phyloP scores from a whole-genome alignment of 2,113 vertebrate genomes.

The Otocyon megalotis region DNA sequence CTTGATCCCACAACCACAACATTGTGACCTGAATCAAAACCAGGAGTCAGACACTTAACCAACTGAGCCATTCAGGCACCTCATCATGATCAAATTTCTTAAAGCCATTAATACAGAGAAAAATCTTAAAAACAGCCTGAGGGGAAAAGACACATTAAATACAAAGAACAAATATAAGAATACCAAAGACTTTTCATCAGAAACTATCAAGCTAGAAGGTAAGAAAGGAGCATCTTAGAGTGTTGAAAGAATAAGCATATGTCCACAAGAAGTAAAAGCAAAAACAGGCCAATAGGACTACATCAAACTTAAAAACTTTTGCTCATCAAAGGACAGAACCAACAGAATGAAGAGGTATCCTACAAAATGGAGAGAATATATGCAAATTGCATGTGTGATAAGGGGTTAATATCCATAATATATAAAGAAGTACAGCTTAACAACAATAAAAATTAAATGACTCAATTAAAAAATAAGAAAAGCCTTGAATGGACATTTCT shows the following conservation, averaged over 20 bases:
- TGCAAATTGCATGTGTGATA: not conserved
- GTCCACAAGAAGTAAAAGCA: not conserved
- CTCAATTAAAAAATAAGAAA: not conserved
- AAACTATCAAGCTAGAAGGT: not conserved
- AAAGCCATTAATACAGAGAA: slow-evolving; percentile 44
- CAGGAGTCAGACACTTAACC: no score
- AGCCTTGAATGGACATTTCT: not conserved
- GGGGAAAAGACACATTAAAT: not conserved
- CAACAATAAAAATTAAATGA: not conserved
- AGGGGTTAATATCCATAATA: not conserved
- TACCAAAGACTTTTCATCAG: not conserved
- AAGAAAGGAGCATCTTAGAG: not conserved
- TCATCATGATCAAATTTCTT: not conserved
- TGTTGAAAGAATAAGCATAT: not conserved
- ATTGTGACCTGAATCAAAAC: no score
- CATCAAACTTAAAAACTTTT: not conserved
- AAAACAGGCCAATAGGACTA: not conserved
- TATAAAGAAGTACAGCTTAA: not conserved
- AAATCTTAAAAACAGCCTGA: not conserved
- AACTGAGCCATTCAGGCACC: no score
- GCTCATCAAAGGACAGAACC: not conserved
- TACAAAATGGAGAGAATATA: not conserved
- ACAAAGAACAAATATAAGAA: not conserved
- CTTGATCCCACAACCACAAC: no score
- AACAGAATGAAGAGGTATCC: not conserved